Conservation (phyloP, 1,140 invertebrate species). For the Neodiprion fabricii region DNA sequence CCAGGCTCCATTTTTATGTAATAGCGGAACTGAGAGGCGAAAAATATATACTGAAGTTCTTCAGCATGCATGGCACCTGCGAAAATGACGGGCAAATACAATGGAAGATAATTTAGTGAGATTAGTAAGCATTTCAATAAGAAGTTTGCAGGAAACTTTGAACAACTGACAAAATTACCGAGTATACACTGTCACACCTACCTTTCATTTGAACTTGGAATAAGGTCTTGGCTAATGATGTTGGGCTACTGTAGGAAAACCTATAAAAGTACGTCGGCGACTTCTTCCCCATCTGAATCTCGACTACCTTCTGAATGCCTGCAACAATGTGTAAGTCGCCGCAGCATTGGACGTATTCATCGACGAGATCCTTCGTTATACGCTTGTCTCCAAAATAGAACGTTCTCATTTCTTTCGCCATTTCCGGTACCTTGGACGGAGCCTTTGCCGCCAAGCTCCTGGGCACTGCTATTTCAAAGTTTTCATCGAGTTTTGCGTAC, state of each 20-base stretch:
- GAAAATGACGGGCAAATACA: neutral
- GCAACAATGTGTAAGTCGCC: constrained; percentile 15
- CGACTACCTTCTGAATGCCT: constrained; percentile 22
- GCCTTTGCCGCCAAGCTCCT: constrained; percentile 6
- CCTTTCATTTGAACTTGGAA: too few species aligned
- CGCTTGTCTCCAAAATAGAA: constrained; percentile 49
- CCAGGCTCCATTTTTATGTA: neutral
- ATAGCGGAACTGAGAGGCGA: neutral
- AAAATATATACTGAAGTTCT: constrained; percentile 1
- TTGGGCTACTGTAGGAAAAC: neutral
- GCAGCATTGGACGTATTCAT: constrained; percentile 11
- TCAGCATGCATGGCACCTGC: neutral
- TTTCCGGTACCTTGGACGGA: constrained; percentile 32
- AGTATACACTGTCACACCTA: too few species aligned
- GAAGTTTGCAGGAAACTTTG: too few species aligned
- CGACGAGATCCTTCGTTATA: constrained; percentile 1
- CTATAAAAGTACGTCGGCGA: constrained; percentile 1
- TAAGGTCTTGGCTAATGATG: neutral
- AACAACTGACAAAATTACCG: too few species aligned
- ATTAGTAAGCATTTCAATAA: too few species aligned
- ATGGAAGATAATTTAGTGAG: neutral
- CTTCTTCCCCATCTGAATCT: neutral
- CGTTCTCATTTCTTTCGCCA: constrained; percentile 51
- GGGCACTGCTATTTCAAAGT: constrained; percentile 6
- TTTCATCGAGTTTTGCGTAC: constrained; percentile 29